Percentiles rank a stretch among this genome's conserved stretches.
These are phyloP conservation scores for Dasypolia templi DNA, from an alignment of 2,888 invertebrate species.

Conservation along the genomic window DNA sequence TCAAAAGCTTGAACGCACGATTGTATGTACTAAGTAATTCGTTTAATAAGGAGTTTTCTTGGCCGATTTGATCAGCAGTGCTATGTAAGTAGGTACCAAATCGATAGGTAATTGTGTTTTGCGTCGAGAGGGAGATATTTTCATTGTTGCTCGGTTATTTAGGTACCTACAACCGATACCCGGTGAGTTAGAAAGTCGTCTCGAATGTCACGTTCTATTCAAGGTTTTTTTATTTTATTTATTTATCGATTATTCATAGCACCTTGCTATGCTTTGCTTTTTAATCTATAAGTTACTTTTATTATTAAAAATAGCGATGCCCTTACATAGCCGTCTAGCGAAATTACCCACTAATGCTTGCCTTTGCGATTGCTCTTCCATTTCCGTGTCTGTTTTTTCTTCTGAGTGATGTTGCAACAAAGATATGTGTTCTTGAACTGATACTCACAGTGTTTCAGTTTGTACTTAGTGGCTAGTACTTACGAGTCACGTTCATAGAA, in stretches of 20 bases:
- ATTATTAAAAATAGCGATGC: constrained; percentile 31
- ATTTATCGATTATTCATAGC: constrained; percentile 46
- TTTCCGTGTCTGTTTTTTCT: constrained; percentile 28
- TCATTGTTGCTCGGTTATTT: constrained; percentile 45
- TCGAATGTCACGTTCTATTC: constrained; percentile 60
- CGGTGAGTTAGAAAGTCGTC: constrained; percentile 63
- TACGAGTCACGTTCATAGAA: neutral
- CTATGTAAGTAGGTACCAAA: no score
- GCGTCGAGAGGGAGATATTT: constrained; percentile 40
- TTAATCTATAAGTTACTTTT: constrained; percentile 4
- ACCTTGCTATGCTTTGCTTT: constrained; percentile 26
- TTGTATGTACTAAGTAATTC: neutral
- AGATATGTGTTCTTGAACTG: neutral
- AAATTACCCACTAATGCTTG: constrained; percentile 44
- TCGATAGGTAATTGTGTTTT: constrained; percentile 33
- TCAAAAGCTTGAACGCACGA: neutral
- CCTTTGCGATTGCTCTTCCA: constrained; percentile 50
- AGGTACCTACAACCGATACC: constrained; percentile 44
- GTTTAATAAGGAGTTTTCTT: neutral
- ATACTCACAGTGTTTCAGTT: constrained; percentile 5
- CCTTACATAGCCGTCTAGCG: constrained; percentile 41
- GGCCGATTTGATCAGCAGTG: neutral
- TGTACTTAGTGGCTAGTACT: neutral
- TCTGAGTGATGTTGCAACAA: constrained; percentile 28
- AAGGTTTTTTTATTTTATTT: constrained; percentile 59